These are phyloP conservation scores for Metallyticus violacea DNA, from an alignment of 2,888 invertebrate species.

Conservation along the genomic window DNA sequence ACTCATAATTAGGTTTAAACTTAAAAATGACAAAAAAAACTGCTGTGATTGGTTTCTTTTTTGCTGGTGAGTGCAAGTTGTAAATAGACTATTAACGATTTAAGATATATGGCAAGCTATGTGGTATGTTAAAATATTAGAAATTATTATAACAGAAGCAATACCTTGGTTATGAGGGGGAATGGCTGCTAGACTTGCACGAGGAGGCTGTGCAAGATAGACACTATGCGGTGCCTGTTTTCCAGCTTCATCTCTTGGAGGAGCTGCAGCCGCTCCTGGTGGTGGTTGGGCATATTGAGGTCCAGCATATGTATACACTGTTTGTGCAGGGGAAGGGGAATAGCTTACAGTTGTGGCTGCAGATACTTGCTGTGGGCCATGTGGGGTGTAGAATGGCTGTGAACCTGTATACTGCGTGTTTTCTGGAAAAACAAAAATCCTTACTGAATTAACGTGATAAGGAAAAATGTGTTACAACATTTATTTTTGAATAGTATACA, in stretches of 20 bases:
- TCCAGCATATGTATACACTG: slow-evolving; percentile 46
- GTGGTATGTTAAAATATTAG: too few relatives aligned
- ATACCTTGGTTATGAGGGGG: slow-evolving; percentile 31
- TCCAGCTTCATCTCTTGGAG: slow-evolving; percentile 35
- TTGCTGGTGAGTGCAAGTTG: too few relatives aligned
- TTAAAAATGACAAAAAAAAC: too few relatives aligned
- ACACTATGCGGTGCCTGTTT: slow-evolving; percentile 30
- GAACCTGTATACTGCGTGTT: slow-evolving; percentile 47
- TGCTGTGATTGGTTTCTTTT: too few relatives aligned
- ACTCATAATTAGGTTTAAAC: too few relatives aligned
- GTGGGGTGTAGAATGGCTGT: slow-evolving; percentile 43
- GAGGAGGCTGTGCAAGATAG: slow-evolving; percentile 34
- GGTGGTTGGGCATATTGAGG: slow-evolving; percentile 49
- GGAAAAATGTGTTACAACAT: too few relatives aligned
- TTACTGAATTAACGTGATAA: background rate
- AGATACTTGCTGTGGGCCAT: slow-evolving; percentile 38
- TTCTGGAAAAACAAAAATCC: slow-evolving; percentile 38
- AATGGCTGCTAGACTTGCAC: slow-evolving; percentile 33
- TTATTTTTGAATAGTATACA: too few relatives aligned
- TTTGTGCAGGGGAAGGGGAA: slow-evolving; percentile 40
- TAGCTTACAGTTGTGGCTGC: slow-evolving; percentile 32
- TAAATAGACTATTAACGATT: too few relatives aligned
- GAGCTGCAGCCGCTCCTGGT: slow-evolving; percentile 45
- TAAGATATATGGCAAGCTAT: too few relatives aligned
- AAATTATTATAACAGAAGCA: background rate